Evolutionary conservation across 2,113 vertebrate species (phyloP).

Genomic region (Nerophis ophidion): DNA sequence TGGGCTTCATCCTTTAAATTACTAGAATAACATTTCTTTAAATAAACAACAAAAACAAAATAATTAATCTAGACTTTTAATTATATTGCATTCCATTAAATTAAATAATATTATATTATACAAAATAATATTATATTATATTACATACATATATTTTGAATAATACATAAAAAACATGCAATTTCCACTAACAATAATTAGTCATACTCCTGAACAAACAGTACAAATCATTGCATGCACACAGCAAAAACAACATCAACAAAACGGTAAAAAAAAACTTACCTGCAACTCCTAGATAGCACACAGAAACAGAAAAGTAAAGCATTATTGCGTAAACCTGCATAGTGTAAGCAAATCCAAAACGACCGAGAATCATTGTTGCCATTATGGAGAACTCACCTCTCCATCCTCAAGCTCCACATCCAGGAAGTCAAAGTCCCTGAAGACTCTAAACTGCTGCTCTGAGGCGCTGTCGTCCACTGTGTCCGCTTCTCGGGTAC

Average conservation of each 20-base stretch:
- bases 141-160: neutral
- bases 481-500: conserved; percentile 85
- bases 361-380: neutral
- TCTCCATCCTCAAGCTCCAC: conserved; percentile 98
- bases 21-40: too few relatives aligned
- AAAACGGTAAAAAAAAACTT: conserved; percentile 60
- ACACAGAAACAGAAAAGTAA: conserved; percentile 78
- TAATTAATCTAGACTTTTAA: too few relatives aligned
- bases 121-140: too few relatives aligned
- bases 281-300: conserved; percentile 95
- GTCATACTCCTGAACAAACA: neutral
- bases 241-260: conserved; percentile 38
- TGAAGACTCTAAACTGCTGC: conserved; percentile 95
- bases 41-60: too few relatives aligned
- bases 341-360: neutral
- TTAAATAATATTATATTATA: too few relatives aligned
- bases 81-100: too few relatives aligned
- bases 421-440: conserved; percentile 97
- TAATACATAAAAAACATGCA: neutral
- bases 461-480: conserved; percentile 92
- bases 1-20: too few relatives aligned
- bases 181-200: neutral
- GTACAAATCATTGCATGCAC: conserved; percentile 22
- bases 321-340: conserved; percentile 35
- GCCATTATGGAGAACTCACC: conserved; percentile 65